Percentiles rank a stretch among this genome's conserved stretches.
Evolutionary conservation across 1,140 invertebrate species (phyloP).

Genomic region (Dufourea novaeangliae): DNA sequence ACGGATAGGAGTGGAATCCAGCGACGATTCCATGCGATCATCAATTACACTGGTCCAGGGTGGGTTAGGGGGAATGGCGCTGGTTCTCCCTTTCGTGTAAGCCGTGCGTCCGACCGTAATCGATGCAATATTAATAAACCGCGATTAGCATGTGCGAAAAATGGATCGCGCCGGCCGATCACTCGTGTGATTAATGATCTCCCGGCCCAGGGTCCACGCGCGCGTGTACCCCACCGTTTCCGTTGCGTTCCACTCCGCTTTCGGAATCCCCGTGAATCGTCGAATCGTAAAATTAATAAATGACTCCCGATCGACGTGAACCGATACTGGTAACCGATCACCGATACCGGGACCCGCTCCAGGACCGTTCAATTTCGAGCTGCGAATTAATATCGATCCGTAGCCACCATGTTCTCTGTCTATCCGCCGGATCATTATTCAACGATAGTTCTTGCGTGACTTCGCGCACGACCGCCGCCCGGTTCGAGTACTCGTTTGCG

Average conservation of each 20-base stretch:
- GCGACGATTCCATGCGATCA: conserved; percentile 50
- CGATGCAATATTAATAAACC: conserved; percentile 69
- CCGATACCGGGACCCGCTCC: conserved; percentile 20
- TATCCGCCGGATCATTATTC: conserved; percentile 37
- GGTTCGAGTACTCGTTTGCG: neutral
- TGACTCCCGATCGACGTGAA: conserved; percentile 55
- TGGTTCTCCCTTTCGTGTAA: conserved; percentile 40
- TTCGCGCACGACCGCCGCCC: neutral
- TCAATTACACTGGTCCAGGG: conserved; percentile 49
- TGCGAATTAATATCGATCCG: conserved; percentile 44
- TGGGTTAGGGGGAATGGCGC: no score
- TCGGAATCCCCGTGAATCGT: conserved; percentile 57
- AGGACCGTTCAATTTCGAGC: conserved; percentile 36
- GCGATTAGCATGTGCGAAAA: conserved; percentile 68
- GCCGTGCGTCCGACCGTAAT: conserved; percentile 54
- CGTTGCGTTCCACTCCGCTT: conserved; percentile 9
- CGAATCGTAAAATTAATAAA: conserved; percentile 68
- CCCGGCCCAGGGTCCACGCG: neutral
- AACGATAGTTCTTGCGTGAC: conserved; percentile 12
- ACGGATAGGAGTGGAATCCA: conserved; percentile 51
- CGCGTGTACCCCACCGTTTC: neutral
- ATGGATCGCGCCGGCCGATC: conserved; percentile 57
- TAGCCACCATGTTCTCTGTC: conserved; percentile 11
- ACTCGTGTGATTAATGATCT: conserved; percentile 62
- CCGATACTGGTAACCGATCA: conserved; percentile 51